A percentile compares a stretch with the other conserved stretches of the same genome.
phyloP scores from a whole-genome alignment of 53 echinoderm and acorn worm species.

The Glandiceps talaboti region DNA sequence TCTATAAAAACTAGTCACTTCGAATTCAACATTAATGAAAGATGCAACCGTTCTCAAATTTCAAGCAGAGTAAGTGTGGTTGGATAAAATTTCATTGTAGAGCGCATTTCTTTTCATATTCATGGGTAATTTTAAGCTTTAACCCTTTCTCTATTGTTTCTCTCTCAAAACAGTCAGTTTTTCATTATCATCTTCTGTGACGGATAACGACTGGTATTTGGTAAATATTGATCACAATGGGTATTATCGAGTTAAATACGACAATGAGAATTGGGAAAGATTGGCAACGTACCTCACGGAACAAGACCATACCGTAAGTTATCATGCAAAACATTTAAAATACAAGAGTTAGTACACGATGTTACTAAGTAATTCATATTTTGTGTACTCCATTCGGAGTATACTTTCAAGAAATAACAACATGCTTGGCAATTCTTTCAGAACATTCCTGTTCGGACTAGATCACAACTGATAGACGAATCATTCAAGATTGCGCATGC shows the following conservation, averaged over 20 bases:
- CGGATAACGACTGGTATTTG: neutral
- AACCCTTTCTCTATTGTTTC: neutral
- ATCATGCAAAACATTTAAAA: no score
- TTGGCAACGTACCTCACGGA: neutral
- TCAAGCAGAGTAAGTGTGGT: no score
- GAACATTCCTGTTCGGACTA: neutral
- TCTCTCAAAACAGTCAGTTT: neutral
- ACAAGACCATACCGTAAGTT: neutral
- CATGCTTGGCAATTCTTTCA: neutral
- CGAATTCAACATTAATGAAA: no score
- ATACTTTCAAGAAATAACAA: no score
- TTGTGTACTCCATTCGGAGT: no score
- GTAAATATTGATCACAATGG: neutral
- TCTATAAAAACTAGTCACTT: no score
- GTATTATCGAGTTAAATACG: neutral
- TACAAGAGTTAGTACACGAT: no score
- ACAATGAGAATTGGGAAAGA: neutral
- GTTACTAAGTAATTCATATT: no score
- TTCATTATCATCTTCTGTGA: neutral
- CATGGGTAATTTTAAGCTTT: no score
- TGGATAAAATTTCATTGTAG: no score
- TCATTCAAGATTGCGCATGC: constrained; percentile 70
- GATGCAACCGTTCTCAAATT: no score
- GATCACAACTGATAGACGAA: constrained; percentile 68
- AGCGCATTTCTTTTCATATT: no score